These are phyloP conservation scores for Lamellibrachia satsuma DNA, from an alignment of 2,888 invertebrate genomes.

Conservation along the genomic window DNA sequence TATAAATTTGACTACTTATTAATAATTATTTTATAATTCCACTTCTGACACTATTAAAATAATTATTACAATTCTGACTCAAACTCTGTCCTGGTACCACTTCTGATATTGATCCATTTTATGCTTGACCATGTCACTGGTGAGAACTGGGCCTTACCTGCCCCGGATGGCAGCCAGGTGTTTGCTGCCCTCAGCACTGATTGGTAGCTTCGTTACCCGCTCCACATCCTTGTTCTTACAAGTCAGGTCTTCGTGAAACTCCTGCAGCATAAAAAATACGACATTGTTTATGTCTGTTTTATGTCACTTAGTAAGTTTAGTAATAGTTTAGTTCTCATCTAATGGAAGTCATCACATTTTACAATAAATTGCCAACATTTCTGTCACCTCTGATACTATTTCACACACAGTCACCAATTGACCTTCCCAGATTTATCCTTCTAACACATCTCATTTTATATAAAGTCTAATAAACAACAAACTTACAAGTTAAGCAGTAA, in stretches of 20 bases:
- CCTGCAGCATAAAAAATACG: slow-evolving; percentile 43
- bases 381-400: no score
- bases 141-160: not conserved
- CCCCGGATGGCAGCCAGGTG: slow-evolving; percentile 21
- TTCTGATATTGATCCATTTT: not conserved
- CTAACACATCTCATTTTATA: no score
- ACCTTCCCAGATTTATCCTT: no score
- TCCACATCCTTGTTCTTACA: slow-evolving; percentile 62
- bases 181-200: slow-evolving; percentile 18
- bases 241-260: slow-evolving; percentile 63
- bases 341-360: no score
- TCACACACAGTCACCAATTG: no score
- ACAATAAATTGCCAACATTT: no score
- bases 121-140: not conserved
- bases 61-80: not conserved
- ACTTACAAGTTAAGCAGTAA: no score
- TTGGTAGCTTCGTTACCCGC: slow-evolving; percentile 30
- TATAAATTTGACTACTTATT: no score
- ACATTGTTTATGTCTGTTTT: not conserved
- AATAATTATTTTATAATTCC: not conserved
- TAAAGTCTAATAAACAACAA: no score
- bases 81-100: not conserved
- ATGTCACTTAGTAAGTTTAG: not conserved
- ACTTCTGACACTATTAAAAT: not conserved
- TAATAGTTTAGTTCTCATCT: no score